Conservation (phyloP, 2,797 vertebrate genomes). For the Toxotes lorentzi region DNA sequence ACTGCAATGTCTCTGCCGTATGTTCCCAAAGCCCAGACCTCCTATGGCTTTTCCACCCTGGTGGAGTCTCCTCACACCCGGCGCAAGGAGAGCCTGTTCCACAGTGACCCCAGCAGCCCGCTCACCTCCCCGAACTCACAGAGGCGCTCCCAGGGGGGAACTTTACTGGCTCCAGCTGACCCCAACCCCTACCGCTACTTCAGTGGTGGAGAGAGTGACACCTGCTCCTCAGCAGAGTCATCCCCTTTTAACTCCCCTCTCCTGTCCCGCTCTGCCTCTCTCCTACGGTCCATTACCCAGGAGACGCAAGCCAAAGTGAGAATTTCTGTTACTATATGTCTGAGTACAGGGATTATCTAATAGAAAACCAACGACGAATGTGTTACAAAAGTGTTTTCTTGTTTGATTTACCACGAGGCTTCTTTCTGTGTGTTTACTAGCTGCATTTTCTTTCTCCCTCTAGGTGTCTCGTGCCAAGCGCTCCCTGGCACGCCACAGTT, state of each 20-base stretch:
- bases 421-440: constrained; percentile 20
- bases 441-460: constrained; percentile 9
- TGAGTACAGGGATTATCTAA: background rate
- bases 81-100: constrained; percentile 96
- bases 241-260: constrained; percentile 95
- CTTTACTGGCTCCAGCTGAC: constrained; percentile 86
- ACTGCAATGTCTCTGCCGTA: constrained; percentile 95
- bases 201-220: constrained; percentile 97
- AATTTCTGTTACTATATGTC: background rate
- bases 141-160: constrained; percentile 80
- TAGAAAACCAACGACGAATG: background rate
- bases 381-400: constrained; percentile 13
- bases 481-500: constrained; percentile 92
- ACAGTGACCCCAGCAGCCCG: constrained; percentile 93
- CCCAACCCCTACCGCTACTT: constrained; percentile 93
- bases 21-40: constrained; percentile 96
- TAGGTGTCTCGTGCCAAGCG: constrained; percentile 92
- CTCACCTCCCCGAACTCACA: constrained; percentile 91
- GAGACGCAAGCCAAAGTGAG: constrained; percentile 94
- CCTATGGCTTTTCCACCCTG: constrained; percentile 94
- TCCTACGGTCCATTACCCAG: constrained; percentile 93
- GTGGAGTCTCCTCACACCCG: constrained; percentile 96
- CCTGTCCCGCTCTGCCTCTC: constrained; percentile 93
- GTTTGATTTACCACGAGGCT: background rate
- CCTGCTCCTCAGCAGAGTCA: constrained; percentile 95